These are phyloP conservation scores for Ispidina picta DNA, from an alignment of 2,797 vertebrate species.

Conservation along the genomic window DNA sequence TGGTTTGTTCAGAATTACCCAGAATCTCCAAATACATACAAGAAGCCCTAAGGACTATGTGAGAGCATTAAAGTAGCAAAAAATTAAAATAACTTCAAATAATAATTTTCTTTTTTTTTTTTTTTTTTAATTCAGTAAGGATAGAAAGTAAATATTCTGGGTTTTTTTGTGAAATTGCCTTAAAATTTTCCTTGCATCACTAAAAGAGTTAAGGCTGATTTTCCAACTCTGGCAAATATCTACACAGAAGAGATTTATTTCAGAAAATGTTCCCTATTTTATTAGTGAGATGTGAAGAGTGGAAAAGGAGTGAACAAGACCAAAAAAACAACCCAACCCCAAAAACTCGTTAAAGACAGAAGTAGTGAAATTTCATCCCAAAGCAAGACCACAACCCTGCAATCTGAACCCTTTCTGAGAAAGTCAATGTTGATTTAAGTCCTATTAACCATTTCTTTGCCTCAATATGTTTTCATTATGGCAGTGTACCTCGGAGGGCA, in stretches of 20 bases:
- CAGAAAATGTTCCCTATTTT: slow-evolving; percentile 25
- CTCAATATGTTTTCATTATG: background rate
- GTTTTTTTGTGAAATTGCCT: background rate
- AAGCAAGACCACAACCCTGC: background rate
- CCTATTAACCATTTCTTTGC: slow-evolving; percentile 20
- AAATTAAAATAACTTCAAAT: background rate
- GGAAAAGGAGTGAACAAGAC: slow-evolving; percentile 34
- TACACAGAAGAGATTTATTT: slow-evolving; percentile 17
- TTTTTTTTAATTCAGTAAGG: background rate
- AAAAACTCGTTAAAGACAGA: slow-evolving; percentile 15
- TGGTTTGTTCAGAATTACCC: background rate
- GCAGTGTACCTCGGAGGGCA: slow-evolving; percentile 86
- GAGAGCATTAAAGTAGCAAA: background rate
- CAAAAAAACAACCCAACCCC: background rate
- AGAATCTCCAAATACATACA: background rate
- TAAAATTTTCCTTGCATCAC: background rate
- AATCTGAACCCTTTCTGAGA: background rate
- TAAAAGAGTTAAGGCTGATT: background rate
- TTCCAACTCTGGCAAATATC: background rate
- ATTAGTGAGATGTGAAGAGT: background rate
- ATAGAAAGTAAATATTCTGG: background rate
- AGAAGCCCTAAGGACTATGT: background rate
- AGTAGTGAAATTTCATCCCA: slow-evolving; percentile 26
- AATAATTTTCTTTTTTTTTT: background rate
- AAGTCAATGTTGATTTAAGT: background rate